Percentiles rank a stretch among this genome's conserved stretches.
Conservation (phyloP, 2,113 vertebrate species). For the Lepus americanus region DNA sequence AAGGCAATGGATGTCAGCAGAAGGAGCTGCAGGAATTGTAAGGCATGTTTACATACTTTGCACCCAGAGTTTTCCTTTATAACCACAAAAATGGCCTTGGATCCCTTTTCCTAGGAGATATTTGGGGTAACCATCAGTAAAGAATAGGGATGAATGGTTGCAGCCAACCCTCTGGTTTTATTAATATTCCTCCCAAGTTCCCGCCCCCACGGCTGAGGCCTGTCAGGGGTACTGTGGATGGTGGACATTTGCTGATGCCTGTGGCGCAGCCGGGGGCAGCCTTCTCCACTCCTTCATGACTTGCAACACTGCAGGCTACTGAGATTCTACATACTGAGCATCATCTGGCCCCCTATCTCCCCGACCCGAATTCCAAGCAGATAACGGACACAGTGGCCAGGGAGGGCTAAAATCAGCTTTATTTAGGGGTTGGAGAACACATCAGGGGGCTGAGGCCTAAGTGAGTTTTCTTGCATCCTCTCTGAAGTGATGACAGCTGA, state of each 20-base stretch:
- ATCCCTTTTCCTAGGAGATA: slow-evolving; percentile 38
- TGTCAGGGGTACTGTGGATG: not conserved
- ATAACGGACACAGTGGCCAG: slow-evolving; percentile 35
- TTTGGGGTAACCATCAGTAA: not conserved
- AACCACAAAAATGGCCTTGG: not conserved
- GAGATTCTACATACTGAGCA: not conserved
- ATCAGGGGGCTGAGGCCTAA: slow-evolving; percentile 44
- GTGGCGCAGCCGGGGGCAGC: not conserved
- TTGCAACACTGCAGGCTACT: not conserved
- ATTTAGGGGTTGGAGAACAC: slow-evolving; percentile 62
- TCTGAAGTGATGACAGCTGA: slow-evolving; percentile 61
- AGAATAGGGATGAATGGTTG: not conserved
- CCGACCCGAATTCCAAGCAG: not conserved
- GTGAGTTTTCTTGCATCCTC: slow-evolving; percentile 54
- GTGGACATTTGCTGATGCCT: not conserved
- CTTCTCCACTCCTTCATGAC: not conserved
- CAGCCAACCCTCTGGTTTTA: not conserved
- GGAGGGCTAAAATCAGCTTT: slow-evolving; percentile 71
- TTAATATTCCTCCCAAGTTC: not conserved
- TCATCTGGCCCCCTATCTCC: not conserved
- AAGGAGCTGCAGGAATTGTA: not conserved
- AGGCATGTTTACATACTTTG: not conserved
- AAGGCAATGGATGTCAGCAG: not conserved
- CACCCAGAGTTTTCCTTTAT: not conserved
- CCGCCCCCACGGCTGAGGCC: not conserved